Percentiles rank a stretch among this genome's conserved stretches.
Conservation (phyloP, 2,113 vertebrate genomes). For the Eclectus roratus region DNA sequence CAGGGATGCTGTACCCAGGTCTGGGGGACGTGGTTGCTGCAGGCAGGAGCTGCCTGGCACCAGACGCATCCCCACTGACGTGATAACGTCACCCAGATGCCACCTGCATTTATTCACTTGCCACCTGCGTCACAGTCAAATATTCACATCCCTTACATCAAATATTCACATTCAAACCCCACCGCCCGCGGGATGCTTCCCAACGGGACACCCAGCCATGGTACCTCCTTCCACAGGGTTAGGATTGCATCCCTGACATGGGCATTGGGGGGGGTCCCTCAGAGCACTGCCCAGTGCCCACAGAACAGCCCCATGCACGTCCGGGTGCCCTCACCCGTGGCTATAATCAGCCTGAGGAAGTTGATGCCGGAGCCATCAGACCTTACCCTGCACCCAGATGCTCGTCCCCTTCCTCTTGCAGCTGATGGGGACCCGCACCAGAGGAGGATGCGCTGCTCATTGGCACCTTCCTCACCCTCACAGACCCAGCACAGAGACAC, state of each 20-base stretch:
- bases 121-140: not conserved
- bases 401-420: rapidly evolving
- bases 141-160: not conserved
- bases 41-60: not conserved
- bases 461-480: no score
- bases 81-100: rapidly evolving
- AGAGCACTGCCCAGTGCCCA: rapidly evolving
- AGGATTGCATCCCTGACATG: not conserved
- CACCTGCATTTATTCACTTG: not conserved
- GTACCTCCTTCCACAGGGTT: not conserved
- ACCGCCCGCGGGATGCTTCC: rapidly evolving
- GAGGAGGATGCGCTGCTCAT: not conserved
- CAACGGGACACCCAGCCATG: rapidly evolving
- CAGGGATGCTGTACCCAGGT: not conserved
- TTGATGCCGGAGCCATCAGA: rapidly evolving
- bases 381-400: not conserved
- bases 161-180: not conserved
- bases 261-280: not conserved
- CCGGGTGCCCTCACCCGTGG: not conserved
- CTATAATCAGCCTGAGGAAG: rapidly evolving
- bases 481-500: rapidly evolving
- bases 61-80: rapidly evolving
- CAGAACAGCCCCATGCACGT: not conserved
- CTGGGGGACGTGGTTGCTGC: not conserved
- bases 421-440: rapidly evolving